Base-by-base conservation (phyloP, 2,888 invertebrate genomes). In the Morpho deidamia region DNA sequence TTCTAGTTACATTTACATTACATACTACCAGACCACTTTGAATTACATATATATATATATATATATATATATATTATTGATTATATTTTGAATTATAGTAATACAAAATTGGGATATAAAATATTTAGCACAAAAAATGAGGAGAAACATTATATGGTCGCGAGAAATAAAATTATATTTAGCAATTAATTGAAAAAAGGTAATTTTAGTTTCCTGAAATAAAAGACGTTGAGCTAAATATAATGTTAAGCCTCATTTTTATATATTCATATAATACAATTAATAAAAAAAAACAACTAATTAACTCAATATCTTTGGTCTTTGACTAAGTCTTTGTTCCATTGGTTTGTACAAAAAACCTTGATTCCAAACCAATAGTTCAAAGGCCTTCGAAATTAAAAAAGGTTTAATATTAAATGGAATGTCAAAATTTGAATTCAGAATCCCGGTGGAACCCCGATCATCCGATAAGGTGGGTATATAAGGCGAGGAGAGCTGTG, bases 401-500 rank as follows among this genome's bases (percentile, higher is more conserved):
- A 43, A 43, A 3, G 8, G 14, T 23, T 23, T 32, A 7, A 3
- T 11, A 11, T 39, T 34, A 48, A 48, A 48, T 40, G 49, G 37
- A 37, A 49, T 41, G 55, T 58, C 53, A 56, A 56, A 53, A 54
- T 51, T 59, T 39, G 44, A 40, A 14, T 40, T 44, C 33, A 8
- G 34, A 56, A 55, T 46, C 44, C 9, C 35, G 41, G 57, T 53
- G 69, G 46, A 42, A 44, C 41, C 69, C 72, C 68, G 61, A 66
- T 67, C 60, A 70, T 65, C 61, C 66, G 66, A 56, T 56, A 46
- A 71, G 53, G 9, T 38, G 23, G 59, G 67, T 71, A 68, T 73
- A 78, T 65, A 82, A 72, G 65, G 75, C 75, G 61, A 75, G 63
- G 41, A 69, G 49, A 43, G 61, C 41, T 41, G 59, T 7, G 14